A percentile compares a stretch with the other conserved stretches of the same genome.
phyloP scores from a whole-genome alignment of 2,113 vertebrate genomes.

The Barbus barbus region DNA sequence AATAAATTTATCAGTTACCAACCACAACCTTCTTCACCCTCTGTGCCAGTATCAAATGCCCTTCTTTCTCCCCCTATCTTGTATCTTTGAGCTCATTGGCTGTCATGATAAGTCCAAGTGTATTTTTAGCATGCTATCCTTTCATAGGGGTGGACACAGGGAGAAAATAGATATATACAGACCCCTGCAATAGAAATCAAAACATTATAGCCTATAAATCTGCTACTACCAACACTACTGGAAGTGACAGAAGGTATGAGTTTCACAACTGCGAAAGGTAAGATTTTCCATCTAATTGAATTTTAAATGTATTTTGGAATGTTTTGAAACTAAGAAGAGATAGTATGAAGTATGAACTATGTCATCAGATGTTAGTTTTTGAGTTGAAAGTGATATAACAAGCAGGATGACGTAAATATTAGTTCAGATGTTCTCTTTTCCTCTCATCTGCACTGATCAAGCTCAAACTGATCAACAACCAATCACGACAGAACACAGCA shows the following conservation, averaged over 20 bases:
- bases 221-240: background rate
- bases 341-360: background rate
- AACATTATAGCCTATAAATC: constrained; percentile 2
- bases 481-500: constrained; percentile 55
- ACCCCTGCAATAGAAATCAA: constrained; percentile 43
- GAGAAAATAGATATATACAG: constrained; percentile 51
- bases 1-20: constrained; percentile 41
- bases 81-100: constrained; percentile 53
- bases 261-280: constrained; percentile 44
- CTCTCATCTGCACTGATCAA: constrained; percentile 57
- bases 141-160: constrained; percentile 50
- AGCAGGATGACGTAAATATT: constrained; percentile 68
- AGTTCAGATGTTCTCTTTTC: constrained; percentile 71
- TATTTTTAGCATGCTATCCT: constrained; percentile 58
- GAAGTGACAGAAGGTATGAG: constrained; percentile 28
- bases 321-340: background rate
- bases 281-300: background rate
- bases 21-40: constrained; percentile 37
- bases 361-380: background rate
- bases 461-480: constrained; percentile 36
- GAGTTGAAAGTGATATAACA: constrained; percentile 13
- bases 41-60: constrained; percentile 45
- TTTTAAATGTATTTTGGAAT: constrained; percentile 7
- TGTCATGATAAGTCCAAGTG: constrained; percentile 48
- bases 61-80: constrained; percentile 28